Percentiles rank a stretch among this genome's conserved stretches.
Evolutionary conservation across 2,888 invertebrate genomes (phyloP).

Genomic region (Leptinotarsa haldemani): DNA sequence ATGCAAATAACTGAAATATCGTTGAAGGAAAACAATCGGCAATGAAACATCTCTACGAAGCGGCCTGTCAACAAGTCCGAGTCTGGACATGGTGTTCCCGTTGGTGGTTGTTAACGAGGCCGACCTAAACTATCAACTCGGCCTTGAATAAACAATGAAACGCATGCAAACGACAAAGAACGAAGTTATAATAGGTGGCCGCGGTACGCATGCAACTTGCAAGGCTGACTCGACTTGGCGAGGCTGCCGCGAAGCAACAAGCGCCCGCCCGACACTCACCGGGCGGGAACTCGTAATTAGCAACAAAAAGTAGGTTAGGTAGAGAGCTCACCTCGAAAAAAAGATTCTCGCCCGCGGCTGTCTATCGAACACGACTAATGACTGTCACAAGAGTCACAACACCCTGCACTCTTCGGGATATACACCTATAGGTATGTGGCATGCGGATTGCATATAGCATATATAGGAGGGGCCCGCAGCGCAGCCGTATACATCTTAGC

Average conservation of each 20-base stretch:
- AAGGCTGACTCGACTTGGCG: conserved; percentile 9
- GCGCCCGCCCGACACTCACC: conserved; percentile 46
- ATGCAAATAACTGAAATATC: too few relatives aligned
- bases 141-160: conserved; percentile 50
- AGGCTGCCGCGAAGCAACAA: conserved; percentile 52
- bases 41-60: too few relatives aligned
- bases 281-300: conserved; percentile 58
- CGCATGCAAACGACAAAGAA: conserved; percentile 48
- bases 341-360: conserved; percentile 62
- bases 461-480: conserved; percentile 68
- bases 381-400: conserved; percentile 61
- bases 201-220: conserved; percentile 40
- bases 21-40: too few relatives aligned
- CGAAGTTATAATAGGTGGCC: conserved; percentile 39
- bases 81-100: too few relatives aligned
- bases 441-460: conserved; percentile 67
- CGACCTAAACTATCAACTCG: conserved; percentile 36
- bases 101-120: conserved; percentile 15
- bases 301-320: conserved; percentile 62
- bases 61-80: too few relatives aligned
- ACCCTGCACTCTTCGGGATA: conserved; percentile 64
- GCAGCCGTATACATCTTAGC: conserved; percentile 73
- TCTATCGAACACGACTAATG: conserved; percentile 67
- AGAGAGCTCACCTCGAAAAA: conserved; percentile 60
- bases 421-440: conserved; percentile 66